These are phyloP conservation scores for Petromus typicus DNA, from an alignment of 2,113 vertebrate genomes.

Conservation along the genomic window DNA sequence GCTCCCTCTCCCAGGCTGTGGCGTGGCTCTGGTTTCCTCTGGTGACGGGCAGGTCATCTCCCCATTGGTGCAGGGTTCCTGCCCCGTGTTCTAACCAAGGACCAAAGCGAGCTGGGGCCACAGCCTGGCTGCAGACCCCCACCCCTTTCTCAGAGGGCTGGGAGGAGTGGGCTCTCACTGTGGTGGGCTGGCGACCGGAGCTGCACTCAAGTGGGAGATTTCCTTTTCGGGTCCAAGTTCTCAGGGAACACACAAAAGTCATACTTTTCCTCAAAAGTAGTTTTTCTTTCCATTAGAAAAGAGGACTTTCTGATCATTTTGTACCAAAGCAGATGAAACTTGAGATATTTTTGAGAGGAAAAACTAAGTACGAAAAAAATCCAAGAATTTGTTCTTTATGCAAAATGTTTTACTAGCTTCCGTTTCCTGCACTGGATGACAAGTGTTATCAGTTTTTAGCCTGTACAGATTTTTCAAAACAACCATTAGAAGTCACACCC, in stretches of 20 bases:
- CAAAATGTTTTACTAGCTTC: conserved; percentile 26
- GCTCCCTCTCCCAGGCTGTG: not conserved
- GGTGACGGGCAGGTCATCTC: not conserved
- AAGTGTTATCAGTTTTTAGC: conserved; percentile 3
- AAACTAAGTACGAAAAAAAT: not conserved
- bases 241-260: conserved; percentile 29
- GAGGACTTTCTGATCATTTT: conserved; percentile 9
- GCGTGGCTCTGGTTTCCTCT: not conserved
- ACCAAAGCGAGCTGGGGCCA: not conserved
- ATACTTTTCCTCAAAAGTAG: conserved; percentile 63
- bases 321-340: conserved; percentile 4
- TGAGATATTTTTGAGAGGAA: conserved; percentile 41
- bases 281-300: conserved; percentile 31
- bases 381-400: conserved; percentile 4
- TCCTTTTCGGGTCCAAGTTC: conserved; percentile 43
- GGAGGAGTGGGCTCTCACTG: not conserved
- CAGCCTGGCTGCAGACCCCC: not conserved
- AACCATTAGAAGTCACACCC: not conserved
- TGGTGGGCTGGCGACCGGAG: not conserved
- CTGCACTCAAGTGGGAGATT: conserved; percentile 45
- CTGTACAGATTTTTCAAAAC: conserved; percentile 7
- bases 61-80: not conserved
- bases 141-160: not conserved
- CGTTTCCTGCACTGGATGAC: not conserved
- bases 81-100: not conserved